Conservation (phyloP, 2,797 vertebrate species). For the Acanthis flammea region DNA sequence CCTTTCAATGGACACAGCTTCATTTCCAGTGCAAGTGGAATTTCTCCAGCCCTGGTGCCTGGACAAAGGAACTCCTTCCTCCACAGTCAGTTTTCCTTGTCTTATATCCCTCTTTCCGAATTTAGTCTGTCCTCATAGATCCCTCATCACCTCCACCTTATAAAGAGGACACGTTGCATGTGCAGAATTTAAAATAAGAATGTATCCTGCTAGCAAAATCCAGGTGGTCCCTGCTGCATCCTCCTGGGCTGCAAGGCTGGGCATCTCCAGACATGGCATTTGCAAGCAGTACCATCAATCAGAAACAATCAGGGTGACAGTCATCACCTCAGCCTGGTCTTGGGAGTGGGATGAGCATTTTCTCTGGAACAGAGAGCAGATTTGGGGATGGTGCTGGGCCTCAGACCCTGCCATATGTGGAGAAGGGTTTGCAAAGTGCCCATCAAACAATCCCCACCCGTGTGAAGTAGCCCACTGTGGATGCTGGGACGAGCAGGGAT, state of each 20-base stretch:
- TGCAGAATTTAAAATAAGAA: neutral
- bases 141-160: accelerated
- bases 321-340: accelerated
- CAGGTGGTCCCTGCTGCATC: neutral
- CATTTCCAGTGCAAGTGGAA: neutral
- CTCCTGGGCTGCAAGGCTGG: neutral
- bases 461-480: neutral
- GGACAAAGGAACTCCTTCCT: neutral
- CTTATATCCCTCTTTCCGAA: neutral
- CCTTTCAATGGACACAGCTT: neutral
- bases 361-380: neutral
- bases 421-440: neutral
- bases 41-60: neutral
- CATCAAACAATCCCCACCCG: neutral
- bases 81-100: neutral
- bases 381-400: neutral
- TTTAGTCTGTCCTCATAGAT: neutral
- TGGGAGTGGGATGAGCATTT: neutral
- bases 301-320: accelerated
- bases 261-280: neutral
- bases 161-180: neutral
- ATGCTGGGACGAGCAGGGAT: neutral
- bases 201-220: neutral
- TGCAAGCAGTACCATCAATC: neutral
- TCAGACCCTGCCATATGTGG: neutral